These are phyloP conservation scores for Trogon surrucura DNA, from an alignment of 2,113 vertebrate genomes.

Conservation along the genomic window DNA sequence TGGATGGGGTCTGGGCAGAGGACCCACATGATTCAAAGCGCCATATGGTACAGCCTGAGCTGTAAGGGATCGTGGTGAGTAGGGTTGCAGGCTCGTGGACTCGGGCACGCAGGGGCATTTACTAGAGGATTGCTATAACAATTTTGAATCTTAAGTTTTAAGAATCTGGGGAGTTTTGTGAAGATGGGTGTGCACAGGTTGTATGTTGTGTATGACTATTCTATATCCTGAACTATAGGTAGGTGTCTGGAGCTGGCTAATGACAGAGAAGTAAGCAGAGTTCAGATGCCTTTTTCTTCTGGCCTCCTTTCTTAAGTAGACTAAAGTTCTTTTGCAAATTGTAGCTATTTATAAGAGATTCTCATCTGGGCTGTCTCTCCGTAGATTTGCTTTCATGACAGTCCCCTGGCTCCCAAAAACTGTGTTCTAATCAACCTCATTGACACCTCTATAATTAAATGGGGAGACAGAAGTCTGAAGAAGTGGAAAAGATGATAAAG, in stretches of 20 bases:
- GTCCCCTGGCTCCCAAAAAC: slow-evolving; percentile 37
- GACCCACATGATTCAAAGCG: neutral
- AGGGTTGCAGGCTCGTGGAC: neutral
- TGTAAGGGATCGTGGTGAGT: neutral
- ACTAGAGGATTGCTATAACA: neutral
- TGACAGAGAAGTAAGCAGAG: neutral
- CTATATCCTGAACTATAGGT: neutral
- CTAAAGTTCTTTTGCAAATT: neutral
- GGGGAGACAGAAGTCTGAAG: slow-evolving; percentile 11
- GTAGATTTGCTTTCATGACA: slow-evolving; percentile 11
- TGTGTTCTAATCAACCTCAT: slow-evolving; percentile 55
- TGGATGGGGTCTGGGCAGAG: neutral
- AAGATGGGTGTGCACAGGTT: neutral
- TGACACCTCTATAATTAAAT: slow-evolving; percentile 63
- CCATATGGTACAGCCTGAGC: neutral
- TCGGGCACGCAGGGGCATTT: neutral
- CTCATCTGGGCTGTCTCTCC: slow-evolving; percentile 26
- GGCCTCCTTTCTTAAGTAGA: slow-evolving; percentile 45
- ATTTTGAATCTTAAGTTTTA: neutral
- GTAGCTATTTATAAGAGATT: slow-evolving; percentile 54
- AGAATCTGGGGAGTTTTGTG: neutral
- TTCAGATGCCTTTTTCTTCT: neutral
- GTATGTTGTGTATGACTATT: neutral
- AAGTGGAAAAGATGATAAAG: slow-evolving; percentile 9
- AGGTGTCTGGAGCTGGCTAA: neutral